Conservation (phyloP, 2,113 vertebrate species). For the Paramormyrops kingsleyae region DNA sequence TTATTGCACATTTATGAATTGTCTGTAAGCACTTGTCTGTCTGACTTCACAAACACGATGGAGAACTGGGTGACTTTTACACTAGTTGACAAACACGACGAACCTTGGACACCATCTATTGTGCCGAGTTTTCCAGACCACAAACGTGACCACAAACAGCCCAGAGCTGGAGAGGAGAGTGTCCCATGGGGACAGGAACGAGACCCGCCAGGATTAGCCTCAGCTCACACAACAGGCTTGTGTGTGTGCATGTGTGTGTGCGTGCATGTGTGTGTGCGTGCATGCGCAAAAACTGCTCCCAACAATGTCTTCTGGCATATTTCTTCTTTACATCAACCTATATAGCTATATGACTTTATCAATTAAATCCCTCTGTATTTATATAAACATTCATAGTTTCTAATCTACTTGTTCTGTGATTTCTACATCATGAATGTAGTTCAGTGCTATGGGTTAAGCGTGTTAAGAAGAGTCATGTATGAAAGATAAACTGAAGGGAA, state of each 20-base stretch:
- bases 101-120: neutral
- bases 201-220: neutral
- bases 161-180: neutral
- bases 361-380: neutral
- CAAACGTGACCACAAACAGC: neutral
- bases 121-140: neutral
- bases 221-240: neutral
- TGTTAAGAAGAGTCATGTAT: neutral
- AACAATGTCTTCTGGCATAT: neutral
- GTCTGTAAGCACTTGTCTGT: neutral
- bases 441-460: neutral
- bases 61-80: neutral
- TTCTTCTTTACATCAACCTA: neutral
- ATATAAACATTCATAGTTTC: neutral
- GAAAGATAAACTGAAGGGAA: neutral
- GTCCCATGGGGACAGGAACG: neutral
- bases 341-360: neutral
- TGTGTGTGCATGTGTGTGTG: neutral
- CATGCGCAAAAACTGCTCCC: neutral
- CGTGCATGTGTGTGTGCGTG: neutral
- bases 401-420: neutral
- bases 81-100: neutral
- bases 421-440: neutral
- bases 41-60: neutral
- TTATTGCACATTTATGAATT: neutral